Base-by-base conservation (phyloP, 2,888 invertebrate species). In the Nebria salina region DNA sequence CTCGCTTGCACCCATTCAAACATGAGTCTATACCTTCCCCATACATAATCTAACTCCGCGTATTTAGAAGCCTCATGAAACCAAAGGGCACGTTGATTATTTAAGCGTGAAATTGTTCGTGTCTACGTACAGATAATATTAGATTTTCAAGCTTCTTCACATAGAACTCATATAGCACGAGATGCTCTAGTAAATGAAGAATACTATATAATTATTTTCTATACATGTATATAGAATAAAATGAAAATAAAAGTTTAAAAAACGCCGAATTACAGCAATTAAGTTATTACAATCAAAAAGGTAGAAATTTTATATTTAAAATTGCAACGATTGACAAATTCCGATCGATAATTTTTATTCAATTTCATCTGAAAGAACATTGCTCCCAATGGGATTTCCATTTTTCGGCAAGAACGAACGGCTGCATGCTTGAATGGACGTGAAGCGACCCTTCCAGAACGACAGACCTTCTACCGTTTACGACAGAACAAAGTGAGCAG, bases 401-500 rank as follows among this genome's bases (percentile, higher is more conserved):
- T 54, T 54, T 54, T 54, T 54, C 54, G 54, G 54, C 11, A 13
- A 54, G 54, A 54, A 54, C 13, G 54, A 13, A 54, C 54, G 54
- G 54, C 54, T 11, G 54, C 54, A 54, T 54, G 54, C 54, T 54
- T 54, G 54, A 54, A 54, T 54, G 54, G 13, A 54, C 54, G 54
- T 54, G 54, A 54, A 11, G 54, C 54, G 54, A 54, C 13, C 54
- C 54, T 54, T 54, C 8, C 54, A 13, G 13, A 8, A 54, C 54
- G 54, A 54, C 11, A 54, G 54, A 8, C 11, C 54, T 54, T 26
- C n/a, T 13, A 4, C 70, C 42, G 13, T 73, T n/a, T 13, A 26
- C 41, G 43, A 13, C 26, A 42, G 41, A 41, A 54, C 73, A 78
- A 78, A 78, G 41, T 78, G 77, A 78, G 72, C 77, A 78, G 72